Evolutionary conservation across 2,113 vertebrate genomes (phyloP).

Genomic region (Apeltes quadracus): DNA sequence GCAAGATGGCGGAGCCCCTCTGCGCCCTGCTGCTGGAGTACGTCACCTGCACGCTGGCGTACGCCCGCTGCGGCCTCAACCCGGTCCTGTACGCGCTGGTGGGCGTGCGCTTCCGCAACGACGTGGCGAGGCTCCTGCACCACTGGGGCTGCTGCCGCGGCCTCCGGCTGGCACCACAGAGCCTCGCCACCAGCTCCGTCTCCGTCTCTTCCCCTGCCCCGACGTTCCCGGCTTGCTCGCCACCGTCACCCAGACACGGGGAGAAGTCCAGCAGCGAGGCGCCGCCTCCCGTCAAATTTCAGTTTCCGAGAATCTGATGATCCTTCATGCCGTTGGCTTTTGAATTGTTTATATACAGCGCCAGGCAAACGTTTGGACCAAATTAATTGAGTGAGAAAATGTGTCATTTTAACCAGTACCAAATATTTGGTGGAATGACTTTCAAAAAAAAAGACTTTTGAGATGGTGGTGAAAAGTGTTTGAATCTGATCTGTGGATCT

Average conservation of each 20-base stretch:
- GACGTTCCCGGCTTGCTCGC: not conserved
- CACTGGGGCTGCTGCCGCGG: constrained; percentile 59
- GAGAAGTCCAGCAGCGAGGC: constrained; percentile 1
- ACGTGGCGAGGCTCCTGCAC: constrained; percentile 80
- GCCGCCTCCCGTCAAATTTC: not conserved
- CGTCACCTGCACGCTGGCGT: constrained; percentile 86
- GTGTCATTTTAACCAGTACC: too few relatives aligned
- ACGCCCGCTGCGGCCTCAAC: constrained; percentile 91
- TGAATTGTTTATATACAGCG: not conserved
- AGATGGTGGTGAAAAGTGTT: too few relatives aligned
- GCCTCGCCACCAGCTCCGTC: constrained; percentile 31
- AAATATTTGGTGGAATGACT: too few relatives aligned
- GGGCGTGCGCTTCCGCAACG: constrained; percentile 88
- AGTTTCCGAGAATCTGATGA: constrained; percentile 15
- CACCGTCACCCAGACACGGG: constrained; percentile 4
- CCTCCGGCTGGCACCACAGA: rapidly evolving
- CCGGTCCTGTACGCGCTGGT: constrained; percentile 91
- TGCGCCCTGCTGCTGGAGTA: constrained; percentile 84
- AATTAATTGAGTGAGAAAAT: too few relatives aligned
- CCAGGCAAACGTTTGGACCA: too few relatives aligned
- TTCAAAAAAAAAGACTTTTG: too few relatives aligned
- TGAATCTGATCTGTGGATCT: too few relatives aligned
- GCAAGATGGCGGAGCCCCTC: constrained; percentile 77
- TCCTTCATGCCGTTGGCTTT: not conserved
- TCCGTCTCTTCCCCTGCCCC: constrained; percentile 46